Base-by-base conservation (phyloP, 2,113 vertebrate genomes). In the Archilochus colubris region DNA sequence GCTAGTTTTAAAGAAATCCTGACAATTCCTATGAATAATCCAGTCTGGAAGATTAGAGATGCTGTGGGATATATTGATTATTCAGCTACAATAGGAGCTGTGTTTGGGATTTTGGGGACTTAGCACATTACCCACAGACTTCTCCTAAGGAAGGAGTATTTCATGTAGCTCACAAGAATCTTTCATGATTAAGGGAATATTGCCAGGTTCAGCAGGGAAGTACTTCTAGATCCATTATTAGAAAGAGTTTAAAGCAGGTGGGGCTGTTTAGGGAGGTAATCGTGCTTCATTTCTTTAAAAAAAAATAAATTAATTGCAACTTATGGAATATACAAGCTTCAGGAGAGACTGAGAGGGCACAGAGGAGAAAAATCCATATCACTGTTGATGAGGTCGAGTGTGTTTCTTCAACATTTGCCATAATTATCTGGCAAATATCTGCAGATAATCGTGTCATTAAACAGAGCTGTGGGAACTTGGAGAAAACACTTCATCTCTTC, bases 371-470 rank as follows among this genome's bases (percentile, higher is more conserved):
- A 93, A 68, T 89, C 63, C 3, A 0, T 87, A 36, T 64, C 59
- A 81, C 72, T 51, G 55, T 80, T 63, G 59, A 82, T 80, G 67
- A 94, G 91, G 89, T 95, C 91, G 93, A 88, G 68, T 89, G 19
- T 94, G 82, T 95, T 95, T 95, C 88, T 95, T 92, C 95, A 96
- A 76, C 57, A 30, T 88, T 86, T 90, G 74, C 88, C 86, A 48
- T 88, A 88, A 95, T 96, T 95, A 90, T 88, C 80, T 86, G 94
- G 77, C 84, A 87, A 94, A 94, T 94, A 95, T 79, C 63, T 94
- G 93, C 68, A 87, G 90, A 86, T 93, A 97, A 92, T 73, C 14
- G 61, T 92, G 89, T 95, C 86, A 94, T 97, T 96, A 93, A 97
- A 88, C 69, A 93, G 82, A 96, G 67, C 95, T 90, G 64, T 93